phyloP scores from a whole-genome alignment of 1,140 invertebrate species.

The Ectropis grisescens region DNA sequence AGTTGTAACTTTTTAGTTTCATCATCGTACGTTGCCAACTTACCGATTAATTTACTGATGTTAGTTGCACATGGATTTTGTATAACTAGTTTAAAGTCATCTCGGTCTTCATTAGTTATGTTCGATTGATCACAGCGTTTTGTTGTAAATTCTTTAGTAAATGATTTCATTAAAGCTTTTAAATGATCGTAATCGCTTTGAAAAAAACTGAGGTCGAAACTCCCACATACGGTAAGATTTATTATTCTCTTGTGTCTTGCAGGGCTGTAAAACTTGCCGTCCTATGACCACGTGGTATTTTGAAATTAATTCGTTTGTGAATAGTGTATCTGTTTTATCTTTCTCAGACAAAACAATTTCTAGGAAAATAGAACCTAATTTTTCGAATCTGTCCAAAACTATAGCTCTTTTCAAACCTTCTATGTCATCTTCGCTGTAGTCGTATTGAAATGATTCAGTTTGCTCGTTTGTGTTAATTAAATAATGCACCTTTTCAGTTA shows the following conservation, averaged over 20 bases:
- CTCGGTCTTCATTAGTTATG: conserved; percentile 4
- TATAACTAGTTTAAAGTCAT: conserved; percentile 2
- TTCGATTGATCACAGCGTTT: conserved; percentile 4
- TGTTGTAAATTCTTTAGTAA: conserved; percentile 4
- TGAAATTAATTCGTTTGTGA: conserved; percentile 9
- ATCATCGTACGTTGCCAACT: conserved; percentile 3
- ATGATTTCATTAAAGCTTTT: conserved; percentile 5
- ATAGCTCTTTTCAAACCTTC: conserved; percentile 5
- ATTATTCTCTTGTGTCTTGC: background rate
- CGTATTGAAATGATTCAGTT: conserved; percentile 8
- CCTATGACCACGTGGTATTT: conserved; percentile 9
- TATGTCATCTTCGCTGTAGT: conserved; percentile 6
- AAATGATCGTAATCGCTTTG: conserved; percentile 2
- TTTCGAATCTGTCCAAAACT: conserved; percentile 4
- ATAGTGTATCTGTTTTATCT: conserved; percentile 1
- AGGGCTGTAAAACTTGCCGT: conserved; percentile 4
- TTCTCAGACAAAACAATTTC: conserved; percentile 5
- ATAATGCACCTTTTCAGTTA: conserved; percentile 6
- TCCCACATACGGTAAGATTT: background rate
- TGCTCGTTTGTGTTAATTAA: conserved; percentile 4
- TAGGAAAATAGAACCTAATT: conserved; percentile 6
- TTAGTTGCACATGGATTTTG: conserved; percentile 2
- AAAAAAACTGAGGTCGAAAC: conserved; percentile 13
- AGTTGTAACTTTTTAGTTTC: conserved; percentile 5
- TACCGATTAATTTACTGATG: conserved; percentile 3